phyloP scores from a whole-genome alignment of 2,113 vertebrate species.

The Pseudopipra pipra region DNA sequence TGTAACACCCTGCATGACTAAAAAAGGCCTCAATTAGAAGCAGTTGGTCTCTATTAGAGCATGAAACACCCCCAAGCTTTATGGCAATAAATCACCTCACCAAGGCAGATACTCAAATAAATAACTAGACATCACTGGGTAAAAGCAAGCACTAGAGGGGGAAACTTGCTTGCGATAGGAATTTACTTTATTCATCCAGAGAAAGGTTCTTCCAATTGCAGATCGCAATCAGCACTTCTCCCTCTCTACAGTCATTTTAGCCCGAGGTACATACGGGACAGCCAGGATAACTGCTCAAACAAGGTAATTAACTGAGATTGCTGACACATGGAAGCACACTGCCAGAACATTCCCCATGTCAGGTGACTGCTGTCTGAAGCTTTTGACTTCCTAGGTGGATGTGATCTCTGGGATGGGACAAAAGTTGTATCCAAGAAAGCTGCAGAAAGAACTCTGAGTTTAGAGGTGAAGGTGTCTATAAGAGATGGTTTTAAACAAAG shows the following conservation, averaged over 20 bases:
- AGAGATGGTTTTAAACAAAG: not conserved
- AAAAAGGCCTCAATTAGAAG: not conserved
- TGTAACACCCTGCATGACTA: not conserved
- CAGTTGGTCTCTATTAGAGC: not conserved
- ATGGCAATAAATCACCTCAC: not conserved
- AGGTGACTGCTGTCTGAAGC: not conserved
- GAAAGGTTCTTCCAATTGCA: not conserved
- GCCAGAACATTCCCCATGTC: fast-evolving
- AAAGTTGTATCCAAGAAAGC: not conserved
- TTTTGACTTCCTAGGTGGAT: not conserved
- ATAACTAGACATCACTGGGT: not conserved
- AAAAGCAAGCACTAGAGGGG: not conserved
- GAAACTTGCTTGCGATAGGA: not conserved
- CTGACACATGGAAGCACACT: not conserved
- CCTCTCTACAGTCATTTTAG: not conserved
- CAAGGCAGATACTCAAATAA: not conserved
- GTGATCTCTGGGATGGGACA: not conserved
- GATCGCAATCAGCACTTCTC: not conserved
- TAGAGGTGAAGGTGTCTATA: fast-evolving
- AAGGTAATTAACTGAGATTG: not conserved
- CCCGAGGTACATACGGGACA: not conserved
- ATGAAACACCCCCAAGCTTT: not conserved
- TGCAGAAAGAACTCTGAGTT: not conserved
- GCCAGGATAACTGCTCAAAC: not conserved
- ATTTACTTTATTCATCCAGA: not conserved